Base-by-base conservation (phyloP, 2,113 vertebrate species). In the Apodemus speciosus region DNA sequence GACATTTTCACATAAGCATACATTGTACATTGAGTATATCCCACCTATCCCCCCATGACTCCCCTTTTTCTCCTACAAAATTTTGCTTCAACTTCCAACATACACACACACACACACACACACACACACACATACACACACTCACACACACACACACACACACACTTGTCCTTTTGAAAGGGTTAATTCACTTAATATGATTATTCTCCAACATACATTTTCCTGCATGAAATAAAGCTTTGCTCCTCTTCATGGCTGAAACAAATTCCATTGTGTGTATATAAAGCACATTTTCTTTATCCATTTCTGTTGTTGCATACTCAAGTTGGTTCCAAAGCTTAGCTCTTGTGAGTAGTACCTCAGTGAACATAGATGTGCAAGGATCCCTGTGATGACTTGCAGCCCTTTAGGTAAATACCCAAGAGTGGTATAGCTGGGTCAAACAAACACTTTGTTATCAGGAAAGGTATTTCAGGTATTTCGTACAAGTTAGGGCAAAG, bases 371-470 rank as follows among this genome's bases (percentile, higher is more conserved):
- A 46, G 30, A 68, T 49, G 30, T 85, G 20, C 64, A 38, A 85
- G 18, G 43, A 85, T 14, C 9, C 21, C 32, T 85, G 32, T 51
- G 30, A 51, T 51, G 30, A n/a, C 43, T 68, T 85, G 11, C 6
- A 38, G 6, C 43, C 30, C 60, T 68, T 51, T 35, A 20, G 30
- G 30, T n/a, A 85, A 66, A 68, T 85, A n/a, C 6, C 10, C 32
- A 66, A 38, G 81, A 85, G 1, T 85, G 30, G 16, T 66, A 85
- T 35, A 49, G 15, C 30, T 49, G 5, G 43, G 30, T 68, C 16
- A 85, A 85, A 95, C 23, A 86, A 92, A 83, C 49, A 89, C n/a
- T 73, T 16, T 85, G 94, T 92, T 49, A 94, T 69, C 18, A 85
- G 30, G 30, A 35, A 85, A 86, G 38, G 49, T 43, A 73, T 86